Evolutionary conservation across 2,888 invertebrate genomes (phyloP).

Genomic region (Drosophila mimica): DNA sequence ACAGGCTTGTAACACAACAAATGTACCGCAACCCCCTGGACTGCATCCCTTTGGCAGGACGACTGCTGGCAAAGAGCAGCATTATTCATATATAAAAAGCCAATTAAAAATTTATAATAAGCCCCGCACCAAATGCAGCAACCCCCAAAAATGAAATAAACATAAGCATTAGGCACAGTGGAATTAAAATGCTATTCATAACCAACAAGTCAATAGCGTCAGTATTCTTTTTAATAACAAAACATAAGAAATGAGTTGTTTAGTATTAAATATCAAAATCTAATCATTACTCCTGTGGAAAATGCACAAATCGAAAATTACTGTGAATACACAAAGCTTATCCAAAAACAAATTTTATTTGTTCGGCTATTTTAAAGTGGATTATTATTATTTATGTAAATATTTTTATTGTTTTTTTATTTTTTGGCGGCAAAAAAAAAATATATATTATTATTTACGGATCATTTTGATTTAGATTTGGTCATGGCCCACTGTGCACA

Average conservation of each 20-base stretch:
- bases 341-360: background rate
- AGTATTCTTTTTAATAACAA: background rate
- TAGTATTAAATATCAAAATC: background rate
- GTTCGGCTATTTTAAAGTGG: too few species aligned
- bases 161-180: slow-evolving; percentile 56
- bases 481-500: slow-evolving; percentile 36
- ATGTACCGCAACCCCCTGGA: slow-evolving; percentile 53
- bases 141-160: slow-evolving; percentile 67
- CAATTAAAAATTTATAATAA: slow-evolving; percentile 81
- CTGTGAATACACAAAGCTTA: background rate
- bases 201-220: background rate
- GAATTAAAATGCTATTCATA: background rate
- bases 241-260: too few species aligned
- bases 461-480: background rate
- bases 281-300: background rate
- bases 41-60: slow-evolving; percentile 55
- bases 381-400: background rate
- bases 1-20: slow-evolving; percentile 10
- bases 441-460: background rate
- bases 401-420: background rate
- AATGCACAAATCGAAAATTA: background rate
- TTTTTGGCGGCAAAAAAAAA: background rate
- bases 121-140: slow-evolving; percentile 72
- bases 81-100: slow-evolving; percentile 80
- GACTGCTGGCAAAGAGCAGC: slow-evolving; percentile 53